A percentile compares a stretch with the other conserved stretches of the same genome.
These are phyloP conservation scores for Cerastis rubricosa DNA, from an alignment of 2,888 invertebrate species.

Conservation along the genomic window DNA sequence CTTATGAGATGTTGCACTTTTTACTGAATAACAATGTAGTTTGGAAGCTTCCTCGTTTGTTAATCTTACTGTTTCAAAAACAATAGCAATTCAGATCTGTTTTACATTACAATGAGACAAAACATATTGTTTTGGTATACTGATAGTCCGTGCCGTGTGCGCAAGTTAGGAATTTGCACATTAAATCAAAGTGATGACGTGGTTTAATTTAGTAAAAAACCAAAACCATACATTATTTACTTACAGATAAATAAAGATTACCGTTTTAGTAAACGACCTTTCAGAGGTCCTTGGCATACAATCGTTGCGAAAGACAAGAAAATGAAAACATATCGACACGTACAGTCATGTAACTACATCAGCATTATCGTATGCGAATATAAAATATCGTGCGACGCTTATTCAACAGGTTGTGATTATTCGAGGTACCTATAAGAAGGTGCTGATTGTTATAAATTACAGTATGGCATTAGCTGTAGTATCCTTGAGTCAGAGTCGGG, in stretches of 20 bases:
- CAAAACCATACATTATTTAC: constrained; percentile 78
- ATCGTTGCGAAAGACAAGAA: constrained; percentile 83
- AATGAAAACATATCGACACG: constrained; percentile 80
- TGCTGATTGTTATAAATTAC: constrained; percentile 77
- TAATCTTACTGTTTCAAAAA: constrained; percentile 70
- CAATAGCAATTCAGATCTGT: constrained; percentile 46
- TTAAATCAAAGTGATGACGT: constrained; percentile 71
- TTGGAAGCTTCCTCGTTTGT: constrained; percentile 73
- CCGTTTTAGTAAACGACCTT: constrained; percentile 88
- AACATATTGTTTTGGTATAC: constrained; percentile 13
- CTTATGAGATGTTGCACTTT: constrained; percentile 70
- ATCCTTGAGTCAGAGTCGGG: constrained; percentile 75
- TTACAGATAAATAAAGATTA: constrained; percentile 88
- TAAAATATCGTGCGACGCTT: constrained; percentile 66
- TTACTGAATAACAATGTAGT: constrained; percentile 70
- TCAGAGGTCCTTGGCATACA: constrained; percentile 86
- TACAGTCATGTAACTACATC: constrained; percentile 52
- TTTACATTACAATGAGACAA: constrained; percentile 37
- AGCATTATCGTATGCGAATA: constrained; percentile 58
- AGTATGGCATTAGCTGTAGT: constrained; percentile 73
- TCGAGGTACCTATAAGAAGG: constrained; percentile 55
- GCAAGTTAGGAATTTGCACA: constrained; percentile 52
- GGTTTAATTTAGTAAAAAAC: constrained; percentile 70
- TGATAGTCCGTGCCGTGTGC: constrained; percentile 10
- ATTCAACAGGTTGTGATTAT: constrained; percentile 68